Conservation (phyloP, 2,113 vertebrate genomes). For the Pachycephala philippinensis region DNA sequence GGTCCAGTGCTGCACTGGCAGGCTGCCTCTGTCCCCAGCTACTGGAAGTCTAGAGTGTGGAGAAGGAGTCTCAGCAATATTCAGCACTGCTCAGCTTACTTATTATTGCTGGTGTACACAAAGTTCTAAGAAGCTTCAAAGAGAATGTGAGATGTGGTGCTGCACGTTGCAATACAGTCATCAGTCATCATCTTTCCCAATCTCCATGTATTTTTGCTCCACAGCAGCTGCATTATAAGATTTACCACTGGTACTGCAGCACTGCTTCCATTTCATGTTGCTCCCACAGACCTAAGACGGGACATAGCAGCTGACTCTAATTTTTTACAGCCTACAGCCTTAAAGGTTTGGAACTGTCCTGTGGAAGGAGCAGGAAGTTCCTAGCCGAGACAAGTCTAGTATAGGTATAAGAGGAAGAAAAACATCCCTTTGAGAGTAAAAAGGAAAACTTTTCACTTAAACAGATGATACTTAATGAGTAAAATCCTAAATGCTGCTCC, state of each 20-base stretch:
- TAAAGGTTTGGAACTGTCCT: neutral
- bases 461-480: neutral
- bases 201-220: neutral
- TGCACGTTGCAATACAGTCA: accelerated
- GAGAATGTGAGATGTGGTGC: neutral
- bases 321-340: neutral
- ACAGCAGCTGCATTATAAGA: neutral
- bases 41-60: neutral
- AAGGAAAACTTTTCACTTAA: neutral
- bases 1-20: neutral
- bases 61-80: neutral
- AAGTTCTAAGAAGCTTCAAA: neutral
- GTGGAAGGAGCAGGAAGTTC: neutral
- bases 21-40: neutral
- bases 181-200: neutral
- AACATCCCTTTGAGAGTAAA: neutral
- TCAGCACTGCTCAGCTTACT: neutral
- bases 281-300: neutral
- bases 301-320: neutral
- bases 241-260: neutral
- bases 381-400: neutral
- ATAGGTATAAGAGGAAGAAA: neutral
- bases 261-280: neutral
- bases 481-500: neutral
- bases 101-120: neutral